phyloP scores from a whole-genome alignment of 2,888 invertebrate genomes.

The Ceriagrion tenellum region DNA sequence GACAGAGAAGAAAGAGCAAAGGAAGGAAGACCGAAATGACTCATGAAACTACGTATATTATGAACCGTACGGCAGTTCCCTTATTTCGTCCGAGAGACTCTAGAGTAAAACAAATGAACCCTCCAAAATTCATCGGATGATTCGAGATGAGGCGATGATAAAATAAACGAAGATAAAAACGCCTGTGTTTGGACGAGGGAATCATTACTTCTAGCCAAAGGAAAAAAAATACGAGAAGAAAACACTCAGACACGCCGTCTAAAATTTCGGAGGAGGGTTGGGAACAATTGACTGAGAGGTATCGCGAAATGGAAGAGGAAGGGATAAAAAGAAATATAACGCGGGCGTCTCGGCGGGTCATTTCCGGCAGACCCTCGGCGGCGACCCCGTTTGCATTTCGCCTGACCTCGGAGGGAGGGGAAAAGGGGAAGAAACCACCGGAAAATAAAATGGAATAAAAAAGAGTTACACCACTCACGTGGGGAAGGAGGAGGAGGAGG shows the following conservation, averaged over 20 bases:
- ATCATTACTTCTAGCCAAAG: background rate
- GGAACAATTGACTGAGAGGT: background rate
- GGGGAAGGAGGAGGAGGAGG: background rate
- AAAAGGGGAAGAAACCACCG: background rate
- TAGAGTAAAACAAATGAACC: background rate
- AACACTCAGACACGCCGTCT: background rate
- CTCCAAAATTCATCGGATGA: background rate
- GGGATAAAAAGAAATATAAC: background rate
- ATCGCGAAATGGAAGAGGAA: background rate
- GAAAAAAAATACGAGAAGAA: background rate
- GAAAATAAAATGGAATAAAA: conserved; percentile 11
- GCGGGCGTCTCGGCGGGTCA: conserved; percentile 24
- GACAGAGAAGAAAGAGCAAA: background rate
- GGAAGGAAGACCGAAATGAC: background rate
- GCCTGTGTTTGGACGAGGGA: background rate
- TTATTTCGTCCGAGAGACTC: background rate
- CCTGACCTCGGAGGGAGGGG: background rate
- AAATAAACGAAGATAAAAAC: background rate
- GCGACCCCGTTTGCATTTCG: conserved; percentile 47
- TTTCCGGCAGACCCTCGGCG: conserved; percentile 38
- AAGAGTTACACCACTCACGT: background rate
- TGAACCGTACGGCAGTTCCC: background rate
- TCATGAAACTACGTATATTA: background rate
- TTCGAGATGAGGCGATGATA: background rate
- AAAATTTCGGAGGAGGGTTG: background rate